Base-by-base conservation (phyloP, 2,113 vertebrate species). In the Dicrurus megarhynchus region DNA sequence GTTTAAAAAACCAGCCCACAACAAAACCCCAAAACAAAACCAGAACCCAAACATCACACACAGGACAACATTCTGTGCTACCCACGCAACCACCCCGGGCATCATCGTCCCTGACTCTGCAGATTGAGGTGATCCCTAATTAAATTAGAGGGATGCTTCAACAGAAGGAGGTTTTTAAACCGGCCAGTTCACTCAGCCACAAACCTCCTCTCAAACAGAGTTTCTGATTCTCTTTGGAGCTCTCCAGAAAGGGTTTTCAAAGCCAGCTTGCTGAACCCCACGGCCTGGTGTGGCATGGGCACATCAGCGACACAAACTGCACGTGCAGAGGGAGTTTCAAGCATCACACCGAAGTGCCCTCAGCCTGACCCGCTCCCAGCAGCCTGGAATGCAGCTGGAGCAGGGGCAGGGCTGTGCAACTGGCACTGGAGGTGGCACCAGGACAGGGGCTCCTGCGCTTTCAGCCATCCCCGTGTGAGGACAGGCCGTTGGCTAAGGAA, bases 311-410 rank as follows among this genome's bases (percentile, higher is more conserved):
- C 7, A 35, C 41, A 24, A 35, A 39, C 14, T 1, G 4, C 35
- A 22, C 0, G 3, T 1, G 18, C 47, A 68, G 14, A 27, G 8
- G 37, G 5, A 52, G 9, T 11, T 56, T 10, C n/a, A 39, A 1
- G 27, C 13, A 32, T 3, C 11, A 8, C 53, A 23, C 10, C 2
- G 42, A 19, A 26, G 28, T 16, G 16, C 15, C 4, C 6, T 2
- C 15, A 23, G 32, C 8, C 19, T 7, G 3, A 37, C 39, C 0
- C 47, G 30, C 24, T 37, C n/a, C 44, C 12, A 35, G 30, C 47
- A 39, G 2, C 61, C 61, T 9, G 24, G n/a, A 26, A 17, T 1
- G 32, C 0, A 19, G 19, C 16, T 1, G 32, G 0, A 13, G 19
- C 16, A 81, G 30, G 44, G 19, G 21, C 41, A 9, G 53, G 23